Conservation (phyloP, 2,113 vertebrate genomes). For the Syngnathus typhle region DNA sequence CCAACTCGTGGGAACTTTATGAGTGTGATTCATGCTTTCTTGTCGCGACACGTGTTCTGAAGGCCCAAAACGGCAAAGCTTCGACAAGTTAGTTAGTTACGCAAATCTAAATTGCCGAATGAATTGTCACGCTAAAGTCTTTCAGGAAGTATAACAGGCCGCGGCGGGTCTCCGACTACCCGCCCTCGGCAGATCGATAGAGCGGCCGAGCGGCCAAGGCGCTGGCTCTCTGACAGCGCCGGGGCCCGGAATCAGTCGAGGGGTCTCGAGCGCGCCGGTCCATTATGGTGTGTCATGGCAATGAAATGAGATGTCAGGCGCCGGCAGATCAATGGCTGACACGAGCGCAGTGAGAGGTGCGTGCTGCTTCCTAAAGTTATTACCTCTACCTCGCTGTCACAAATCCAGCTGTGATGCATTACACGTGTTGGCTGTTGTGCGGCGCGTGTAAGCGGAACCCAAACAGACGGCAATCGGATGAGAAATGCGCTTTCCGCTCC, state of each 20-base stretch:
- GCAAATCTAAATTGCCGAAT: background rate
- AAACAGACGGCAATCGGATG: slow-evolving; percentile 59
- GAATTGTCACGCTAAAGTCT: background rate
- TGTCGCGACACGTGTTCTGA: background rate
- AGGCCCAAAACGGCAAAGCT: background rate
- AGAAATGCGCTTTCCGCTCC: slow-evolving; percentile 65
- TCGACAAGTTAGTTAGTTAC: background rate
- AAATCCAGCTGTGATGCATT: slow-evolving; percentile 80
- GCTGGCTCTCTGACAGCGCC: slow-evolving; percentile 46
- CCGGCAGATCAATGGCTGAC: slow-evolving; percentile 87
- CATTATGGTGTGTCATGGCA: slow-evolving; percentile 87
- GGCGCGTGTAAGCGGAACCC: slow-evolving; percentile 47
- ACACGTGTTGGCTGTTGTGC: slow-evolving; percentile 62
- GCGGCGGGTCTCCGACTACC: slow-evolving; percentile 76
- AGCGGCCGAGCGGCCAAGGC: slow-evolving; percentile 84
- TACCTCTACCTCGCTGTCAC: slow-evolving; percentile 74
- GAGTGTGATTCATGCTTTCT: background rate
- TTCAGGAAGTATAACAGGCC: slow-evolving; percentile 36
- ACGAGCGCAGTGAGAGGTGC: slow-evolving; percentile 67
- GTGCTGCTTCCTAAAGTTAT: slow-evolving; percentile 73
- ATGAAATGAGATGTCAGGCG: slow-evolving; percentile 96
- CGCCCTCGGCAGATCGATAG: slow-evolving; percentile 88
- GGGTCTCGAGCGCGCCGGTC: slow-evolving; percentile 77
- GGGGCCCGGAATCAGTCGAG: slow-evolving; percentile 82
- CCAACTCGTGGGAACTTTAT: background rate